These are phyloP conservation scores for Silvanus unidentatus DNA, from an alignment of 2,888 invertebrate species.

Conservation along the genomic window DNA sequence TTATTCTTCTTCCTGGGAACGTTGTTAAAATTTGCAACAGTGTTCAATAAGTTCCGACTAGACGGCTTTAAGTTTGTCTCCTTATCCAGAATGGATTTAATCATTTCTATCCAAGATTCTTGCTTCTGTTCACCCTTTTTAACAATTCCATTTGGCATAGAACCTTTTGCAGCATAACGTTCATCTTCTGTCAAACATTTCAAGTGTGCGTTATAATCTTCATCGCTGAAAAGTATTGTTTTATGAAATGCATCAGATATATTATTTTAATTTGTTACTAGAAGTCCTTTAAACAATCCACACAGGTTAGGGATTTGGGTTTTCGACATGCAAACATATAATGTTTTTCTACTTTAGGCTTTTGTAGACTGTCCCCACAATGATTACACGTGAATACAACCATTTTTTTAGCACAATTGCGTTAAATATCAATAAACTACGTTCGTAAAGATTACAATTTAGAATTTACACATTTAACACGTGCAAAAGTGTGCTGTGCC, in stretches of 20 bases:
- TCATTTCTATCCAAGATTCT: slow-evolving; percentile 71
- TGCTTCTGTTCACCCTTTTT: slow-evolving; percentile 87
- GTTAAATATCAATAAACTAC: no score
- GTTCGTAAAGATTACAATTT: no score
- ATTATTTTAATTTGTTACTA: slow-evolving; percentile 48
- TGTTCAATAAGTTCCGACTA: slow-evolving; percentile 59
- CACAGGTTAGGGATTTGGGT: slow-evolving; percentile 73
- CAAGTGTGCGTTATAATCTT: slow-evolving; percentile 70
- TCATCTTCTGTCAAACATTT: slow-evolving; percentile 83
- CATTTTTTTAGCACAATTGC: no score
- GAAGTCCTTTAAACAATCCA: slow-evolving; percentile 91
- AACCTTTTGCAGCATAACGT: slow-evolving; percentile 81
- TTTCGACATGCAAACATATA: slow-evolving; percentile 65
- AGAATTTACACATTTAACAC: no score
- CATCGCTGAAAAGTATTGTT: slow-evolving; percentile 53
- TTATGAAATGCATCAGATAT: not conserved
- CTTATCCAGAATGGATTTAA: slow-evolving; percentile 59
- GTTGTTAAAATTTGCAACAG: slow-evolving; percentile 63
- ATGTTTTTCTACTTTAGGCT: slow-evolving; percentile 87
- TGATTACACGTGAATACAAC: slow-evolving; percentile 90
- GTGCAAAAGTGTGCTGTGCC: no score
- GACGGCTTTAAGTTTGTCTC: slow-evolving; percentile 52
- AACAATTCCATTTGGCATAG: slow-evolving; percentile 58
- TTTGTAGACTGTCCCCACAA: slow-evolving; percentile 88
- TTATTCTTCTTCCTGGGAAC: slow-evolving; percentile 82